A percentile compares a stretch with the other conserved stretches of the same genome.
phyloP scores from a whole-genome alignment of 2,797 vertebrate species.

The Sardinella longiceps region DNA sequence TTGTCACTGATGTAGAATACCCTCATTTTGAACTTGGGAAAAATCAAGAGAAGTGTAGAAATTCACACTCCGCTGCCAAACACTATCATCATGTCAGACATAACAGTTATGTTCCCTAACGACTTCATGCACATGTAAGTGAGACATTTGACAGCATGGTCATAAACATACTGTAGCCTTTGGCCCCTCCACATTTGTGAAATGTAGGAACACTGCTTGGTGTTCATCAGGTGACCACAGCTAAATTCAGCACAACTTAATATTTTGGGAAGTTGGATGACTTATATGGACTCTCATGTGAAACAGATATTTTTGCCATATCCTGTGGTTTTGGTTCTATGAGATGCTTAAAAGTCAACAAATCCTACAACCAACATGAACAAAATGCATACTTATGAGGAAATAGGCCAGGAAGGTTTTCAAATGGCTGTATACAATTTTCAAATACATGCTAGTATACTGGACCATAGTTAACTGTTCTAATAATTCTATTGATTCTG shows the following conservation, averaged over 20 bases:
- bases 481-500: not conserved
- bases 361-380: not conserved
- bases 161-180: conserved; percentile 19
- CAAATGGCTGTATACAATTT: too few relatives aligned
- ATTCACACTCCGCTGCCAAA: not conserved
- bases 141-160: conserved; percentile 17
- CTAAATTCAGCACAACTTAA: not conserved
- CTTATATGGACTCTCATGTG: not conserved
- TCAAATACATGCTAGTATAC: not conserved
- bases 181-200: not conserved
- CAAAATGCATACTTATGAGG: not conserved
- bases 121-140: not conserved
- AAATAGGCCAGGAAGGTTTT: not conserved
- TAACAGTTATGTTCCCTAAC: too few relatives aligned
- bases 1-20: too few relatives aligned
- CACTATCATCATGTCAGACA: not conserved
- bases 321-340: not conserved
- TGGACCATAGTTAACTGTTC: not conserved
- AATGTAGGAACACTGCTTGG: not conserved
- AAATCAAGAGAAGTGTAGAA: too few relatives aligned
- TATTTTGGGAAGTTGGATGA: conserved; percentile 12
- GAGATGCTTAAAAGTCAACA: not conserved
- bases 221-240: conserved; percentile 5
- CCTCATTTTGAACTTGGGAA: too few relatives aligned
- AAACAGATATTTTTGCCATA: not conserved